Evolutionary conservation across 2,113 vertebrate genomes (phyloP), one percentile per base, ranked within the genome.

Genomic region (Hippopotamus amphibius): DNA sequence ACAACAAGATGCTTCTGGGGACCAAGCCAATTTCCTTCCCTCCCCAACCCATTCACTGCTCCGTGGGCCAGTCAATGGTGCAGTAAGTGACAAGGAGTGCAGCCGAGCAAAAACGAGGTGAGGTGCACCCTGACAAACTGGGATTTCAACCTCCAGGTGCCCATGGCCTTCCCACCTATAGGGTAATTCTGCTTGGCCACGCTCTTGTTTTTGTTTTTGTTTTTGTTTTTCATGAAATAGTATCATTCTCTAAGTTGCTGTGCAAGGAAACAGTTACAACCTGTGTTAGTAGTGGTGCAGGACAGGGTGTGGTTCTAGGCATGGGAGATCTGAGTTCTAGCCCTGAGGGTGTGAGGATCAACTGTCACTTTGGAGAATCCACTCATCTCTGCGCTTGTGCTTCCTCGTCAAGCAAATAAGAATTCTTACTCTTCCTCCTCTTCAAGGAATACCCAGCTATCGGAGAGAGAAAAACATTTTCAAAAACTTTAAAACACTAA

Each of bases 21-120:
- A 59, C n/a, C 11, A 90, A 71, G 95, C 83, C 96, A 96, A 81
- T 30, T 69, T 79, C 55, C 28, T 81, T 74, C 33, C 74, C 72
- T 88, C 14, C 46, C n/a, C 2, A 43, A 24, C 22, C n/a, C 65
- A 77, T 59, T 87, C 74, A 53, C n/a, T 92, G 37, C 46, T 97
- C 77, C 46, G 3, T 66, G 68, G 81, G 33, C 85, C 85, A 91
- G 28, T 68, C 7, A 69, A 1, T 3, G 10, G 55, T 48, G 83
- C 1, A 48, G 22, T 33, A 95, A 93, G 14, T 26, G 21, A 65
- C 41, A 79, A 84, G 37, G 37, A 55, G 10, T 9, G 4, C 19
- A 83, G 63, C 28, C 69, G 59, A 72, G 48, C 66, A 65, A 43
- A 6, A 61, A 11, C 11, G 61, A 87, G 12, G 33, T 55, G 59